Percentiles rank a stretch among this genome's conserved stretches.
Conservation (phyloP, 1,140 invertebrate genomes). For the Pseudomyrmex sp. region DNA sequence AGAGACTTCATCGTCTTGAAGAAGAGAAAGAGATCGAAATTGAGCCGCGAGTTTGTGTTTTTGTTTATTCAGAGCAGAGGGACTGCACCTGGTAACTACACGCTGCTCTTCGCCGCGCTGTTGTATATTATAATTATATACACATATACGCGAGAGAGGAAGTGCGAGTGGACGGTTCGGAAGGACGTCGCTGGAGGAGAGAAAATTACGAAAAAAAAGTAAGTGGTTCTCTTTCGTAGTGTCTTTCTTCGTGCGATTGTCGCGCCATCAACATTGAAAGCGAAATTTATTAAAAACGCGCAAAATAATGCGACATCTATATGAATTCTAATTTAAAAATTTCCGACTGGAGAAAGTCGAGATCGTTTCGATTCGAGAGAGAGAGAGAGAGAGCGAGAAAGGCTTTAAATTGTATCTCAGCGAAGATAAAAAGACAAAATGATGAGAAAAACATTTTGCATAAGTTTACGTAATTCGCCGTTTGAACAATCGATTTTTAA, state of each 20-base stretch:
- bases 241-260: neutral
- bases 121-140: neutral
- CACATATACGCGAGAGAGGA: conserved; percentile 17
- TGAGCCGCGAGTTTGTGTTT: conserved; percentile 67
- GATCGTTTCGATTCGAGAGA: neutral
- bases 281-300: neutral
- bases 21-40: conserved; percentile 48
- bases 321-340: neutral
- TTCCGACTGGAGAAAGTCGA: neutral
- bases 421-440: too few relatives aligned
- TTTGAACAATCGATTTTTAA: too few relatives aligned
- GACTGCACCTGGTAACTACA: conserved; percentile 49
- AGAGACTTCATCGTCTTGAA: conserved; percentile 1
- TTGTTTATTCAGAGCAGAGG: conserved; percentile 64
- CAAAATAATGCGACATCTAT: neutral
- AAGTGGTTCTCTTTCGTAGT: neutral
- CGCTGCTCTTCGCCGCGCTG: neutral
- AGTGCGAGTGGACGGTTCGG: conserved; percentile 32
- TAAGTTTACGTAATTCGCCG: too few relatives aligned
- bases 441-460: too few relatives aligned
- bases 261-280: neutral
- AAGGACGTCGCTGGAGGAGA: conserved; percentile 37
- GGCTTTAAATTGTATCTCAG: neutral
- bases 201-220: conserved; percentile 25
- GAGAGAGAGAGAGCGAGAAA: too few relatives aligned